Percentiles rank a stretch among this genome's conserved stretches.
These are phyloP conservation scores for Amphiduros pacificus DNA, from an alignment of 2,888 invertebrate species.

Conservation along the genomic window DNA sequence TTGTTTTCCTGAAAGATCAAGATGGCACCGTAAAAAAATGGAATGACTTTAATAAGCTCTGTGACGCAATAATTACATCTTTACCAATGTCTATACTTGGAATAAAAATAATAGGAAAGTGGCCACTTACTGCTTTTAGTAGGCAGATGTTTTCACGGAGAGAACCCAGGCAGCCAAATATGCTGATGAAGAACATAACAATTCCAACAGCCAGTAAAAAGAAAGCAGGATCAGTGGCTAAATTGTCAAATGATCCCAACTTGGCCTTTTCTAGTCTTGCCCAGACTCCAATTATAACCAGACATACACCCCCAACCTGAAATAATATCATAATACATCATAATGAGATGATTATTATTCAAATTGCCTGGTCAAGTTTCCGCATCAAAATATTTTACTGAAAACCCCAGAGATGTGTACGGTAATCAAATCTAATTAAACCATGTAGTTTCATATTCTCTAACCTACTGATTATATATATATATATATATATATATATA, in stretches of 20 bases:
- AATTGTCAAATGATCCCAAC: conserved; percentile 29
- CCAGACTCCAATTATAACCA: conserved; percentile 36
- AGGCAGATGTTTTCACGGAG: conserved; percentile 34
- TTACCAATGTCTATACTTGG: no score
- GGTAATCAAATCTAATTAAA: no score
- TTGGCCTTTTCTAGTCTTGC: conserved; percentile 27
- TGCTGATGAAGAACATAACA: conserved; percentile 35
- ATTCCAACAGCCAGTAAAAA: conserved; percentile 33
- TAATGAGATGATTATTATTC: no score
- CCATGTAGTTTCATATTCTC: no score
- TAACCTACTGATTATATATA: no score
- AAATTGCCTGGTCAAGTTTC: no score
- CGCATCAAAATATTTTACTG: no score
- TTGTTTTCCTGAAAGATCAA: no score
- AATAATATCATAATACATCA: not conserved
- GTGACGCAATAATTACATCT: no score
- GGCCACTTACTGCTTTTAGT: conserved; percentile 32
- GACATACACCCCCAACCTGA: conserved; percentile 34
- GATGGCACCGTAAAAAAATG: no score
- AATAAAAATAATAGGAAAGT: not conserved
- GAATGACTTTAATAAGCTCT: no score
- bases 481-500: conserved; percentile 13
- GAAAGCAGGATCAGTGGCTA: conserved; percentile 34
- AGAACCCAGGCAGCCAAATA: conserved; percentile 36
- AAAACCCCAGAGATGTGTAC: no score